A percentile compares a stretch with the other conserved stretches of the same genome.
Conservation (phyloP, 2,113 vertebrate species). For the Amphiprion percula region DNA sequence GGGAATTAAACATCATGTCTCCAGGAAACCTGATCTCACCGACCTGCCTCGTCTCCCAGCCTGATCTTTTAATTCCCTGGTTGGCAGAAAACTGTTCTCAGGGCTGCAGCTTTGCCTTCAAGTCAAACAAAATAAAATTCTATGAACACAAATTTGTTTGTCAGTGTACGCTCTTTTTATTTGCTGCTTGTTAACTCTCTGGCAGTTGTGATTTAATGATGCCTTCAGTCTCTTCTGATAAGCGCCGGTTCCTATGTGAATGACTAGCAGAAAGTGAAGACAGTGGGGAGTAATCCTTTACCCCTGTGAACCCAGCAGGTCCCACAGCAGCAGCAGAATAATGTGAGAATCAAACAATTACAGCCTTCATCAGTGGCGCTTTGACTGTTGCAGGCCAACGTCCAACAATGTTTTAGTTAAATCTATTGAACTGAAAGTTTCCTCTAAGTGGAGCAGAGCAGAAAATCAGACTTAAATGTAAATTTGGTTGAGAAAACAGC, state of each 20-base stretch:
- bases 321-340: constrained; percentile 27
- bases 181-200: constrained; percentile 7
- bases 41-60: constrained; percentile 30
- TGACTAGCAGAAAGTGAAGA: neutral
- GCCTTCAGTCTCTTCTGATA: neutral
- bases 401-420: neutral
- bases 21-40: constrained; percentile 48
- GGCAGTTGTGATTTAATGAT: constrained; percentile 5
- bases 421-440: neutral
- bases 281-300: constrained; percentile 1
- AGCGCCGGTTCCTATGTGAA: constrained; percentile 9
- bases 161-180: neutral
- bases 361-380: constrained; percentile 5
- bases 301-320: constrained; percentile 22
- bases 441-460: constrained; percentile 3
- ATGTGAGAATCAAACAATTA: constrained; percentile 23
- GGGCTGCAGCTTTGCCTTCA: constrained; percentile 7
- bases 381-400: neutral
- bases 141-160: constrained; percentile 14
- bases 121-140: constrained; percentile 4
- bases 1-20: constrained; percentile 45
- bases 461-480: constrained; percentile 5
- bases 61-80: constrained; percentile 61
- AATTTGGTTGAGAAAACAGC: neutral
- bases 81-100: constrained; percentile 30